Evolutionary conservation across 2,113 vertebrate genomes (phyloP).

Genomic region (Riparia riparia): DNA sequence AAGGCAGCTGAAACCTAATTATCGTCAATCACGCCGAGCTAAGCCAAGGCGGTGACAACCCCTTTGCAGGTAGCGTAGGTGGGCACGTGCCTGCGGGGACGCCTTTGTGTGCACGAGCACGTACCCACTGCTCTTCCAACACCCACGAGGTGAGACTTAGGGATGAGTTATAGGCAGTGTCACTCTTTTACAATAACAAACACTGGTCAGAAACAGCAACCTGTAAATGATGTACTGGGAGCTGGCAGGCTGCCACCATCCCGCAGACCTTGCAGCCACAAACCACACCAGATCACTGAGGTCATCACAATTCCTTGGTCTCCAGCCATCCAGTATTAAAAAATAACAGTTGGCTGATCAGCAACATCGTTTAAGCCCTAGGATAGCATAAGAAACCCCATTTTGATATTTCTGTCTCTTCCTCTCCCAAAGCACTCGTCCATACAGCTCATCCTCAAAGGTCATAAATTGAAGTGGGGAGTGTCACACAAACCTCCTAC

Average conservation of each 20-base stretch:
- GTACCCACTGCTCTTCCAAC: not conserved
- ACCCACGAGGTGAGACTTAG: not conserved
- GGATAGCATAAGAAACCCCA: constrained; percentile 20
- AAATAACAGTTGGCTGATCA: constrained; percentile 64
- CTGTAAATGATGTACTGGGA: constrained; percentile 24
- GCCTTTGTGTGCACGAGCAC: not conserved
- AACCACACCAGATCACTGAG: constrained; percentile 48
- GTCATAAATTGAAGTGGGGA: rapidly evolving
- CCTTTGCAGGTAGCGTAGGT: not conserved
- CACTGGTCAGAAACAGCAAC: constrained; percentile 63
- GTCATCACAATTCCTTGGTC: constrained; percentile 64
- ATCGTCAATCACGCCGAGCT: constrained; percentile 78
- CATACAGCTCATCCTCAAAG: not conserved
- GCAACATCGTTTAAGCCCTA: constrained; percentile 45
- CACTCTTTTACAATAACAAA: constrained; percentile 69
- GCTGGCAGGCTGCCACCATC: constrained; percentile 70
- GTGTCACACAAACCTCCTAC: not conserved
- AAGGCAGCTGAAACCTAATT: constrained; percentile 82
- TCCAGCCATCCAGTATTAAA: constrained; percentile 44
- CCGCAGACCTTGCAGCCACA: constrained; percentile 57
- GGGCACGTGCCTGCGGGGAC: not conserved
- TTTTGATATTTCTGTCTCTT: constrained; percentile 10
- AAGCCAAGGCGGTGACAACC: constrained; percentile 31
- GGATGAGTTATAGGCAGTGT: constrained; percentile 66
- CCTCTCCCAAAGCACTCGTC: not conserved